Percentiles rank a stretch among this genome's conserved stretches.
These are phyloP conservation scores for Lymantria monacha DNA, from an alignment of 2,888 invertebrate genomes.

Conservation along the genomic window DNA sequence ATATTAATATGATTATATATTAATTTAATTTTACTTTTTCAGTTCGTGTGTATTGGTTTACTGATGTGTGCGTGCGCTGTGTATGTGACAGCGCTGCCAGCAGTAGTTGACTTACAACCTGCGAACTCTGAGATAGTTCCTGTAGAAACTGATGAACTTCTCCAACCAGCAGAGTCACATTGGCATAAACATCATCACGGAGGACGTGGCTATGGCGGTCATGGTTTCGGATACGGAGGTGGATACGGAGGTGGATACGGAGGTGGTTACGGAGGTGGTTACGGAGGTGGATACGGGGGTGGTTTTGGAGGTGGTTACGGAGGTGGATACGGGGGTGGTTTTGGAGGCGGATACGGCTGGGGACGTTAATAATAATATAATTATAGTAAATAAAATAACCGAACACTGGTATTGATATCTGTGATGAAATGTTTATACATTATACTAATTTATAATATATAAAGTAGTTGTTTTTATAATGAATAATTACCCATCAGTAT, in stretches of 20 bases:
- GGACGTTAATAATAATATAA: constrained; percentile 15
- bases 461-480: too few species aligned
- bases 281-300: constrained; percentile 15
- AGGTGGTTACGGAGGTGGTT: constrained; percentile 9
- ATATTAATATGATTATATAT: constrained; percentile 2
- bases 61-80: constrained; percentile 49
- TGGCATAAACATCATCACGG: constrained; percentile 3
- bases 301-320: constrained; percentile 10
- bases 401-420: constrained; percentile 19
- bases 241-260: neutral
- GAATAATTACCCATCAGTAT: too few species aligned
- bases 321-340: constrained; percentile 5
- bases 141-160: constrained; percentile 16
- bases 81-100: constrained; percentile 46
- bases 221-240: neutral
- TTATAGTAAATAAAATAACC: neutral
- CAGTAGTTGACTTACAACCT: constrained; percentile 34
- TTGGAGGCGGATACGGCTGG: constrained; percentile 18
- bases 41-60: neutral
- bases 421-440: constrained; percentile 21
- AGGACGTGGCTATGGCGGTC: too few species aligned
- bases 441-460: neutral
- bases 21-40: neutral
- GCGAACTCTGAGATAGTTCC: neutral
- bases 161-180: constrained; percentile 21